phyloP scores from a whole-genome alignment of 2,113 vertebrate genomes.

The Cyanoramphus novaezelandiae region DNA sequence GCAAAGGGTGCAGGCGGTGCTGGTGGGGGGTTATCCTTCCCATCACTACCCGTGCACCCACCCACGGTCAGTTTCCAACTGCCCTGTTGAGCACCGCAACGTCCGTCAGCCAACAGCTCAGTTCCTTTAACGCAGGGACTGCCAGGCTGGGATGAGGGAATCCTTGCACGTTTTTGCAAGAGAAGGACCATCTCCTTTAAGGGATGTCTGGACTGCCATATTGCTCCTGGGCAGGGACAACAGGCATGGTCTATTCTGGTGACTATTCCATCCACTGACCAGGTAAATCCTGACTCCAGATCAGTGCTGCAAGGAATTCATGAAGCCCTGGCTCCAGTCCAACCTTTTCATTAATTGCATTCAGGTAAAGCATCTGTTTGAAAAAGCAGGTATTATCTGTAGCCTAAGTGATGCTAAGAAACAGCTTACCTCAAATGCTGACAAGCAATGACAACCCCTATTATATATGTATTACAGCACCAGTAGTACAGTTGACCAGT shows the following conservation, averaged over 20 bases:
- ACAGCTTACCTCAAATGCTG: neutral
- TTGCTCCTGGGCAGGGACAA: too few relatives aligned
- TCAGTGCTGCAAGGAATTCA: neutral
- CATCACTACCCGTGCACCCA: rapidly evolving
- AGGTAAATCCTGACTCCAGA: neutral
- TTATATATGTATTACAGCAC: neutral
- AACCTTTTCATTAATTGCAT: neutral
- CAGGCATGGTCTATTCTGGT: rapidly evolving
- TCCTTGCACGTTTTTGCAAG: rapidly evolving
- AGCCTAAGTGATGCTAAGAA: neutral
- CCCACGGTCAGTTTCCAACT: neutral
- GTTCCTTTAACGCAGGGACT: rapidly evolving
- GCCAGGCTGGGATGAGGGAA: neutral
- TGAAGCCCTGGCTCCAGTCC: neutral
- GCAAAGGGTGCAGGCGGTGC: neutral
- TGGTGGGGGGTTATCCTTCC: too few relatives aligned
- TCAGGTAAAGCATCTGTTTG: neutral
- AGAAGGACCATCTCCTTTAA: neutral
- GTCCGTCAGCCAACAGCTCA: neutral
- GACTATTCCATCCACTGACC: neutral
- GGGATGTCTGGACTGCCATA: neutral
- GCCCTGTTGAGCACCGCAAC: too few relatives aligned
- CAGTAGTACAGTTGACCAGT: neutral
- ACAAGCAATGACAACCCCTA: neutral
- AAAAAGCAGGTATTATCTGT: neutral